Base-by-base conservation (phyloP, 2,113 vertebrate species). In the Larimichthys polyactis region DNA sequence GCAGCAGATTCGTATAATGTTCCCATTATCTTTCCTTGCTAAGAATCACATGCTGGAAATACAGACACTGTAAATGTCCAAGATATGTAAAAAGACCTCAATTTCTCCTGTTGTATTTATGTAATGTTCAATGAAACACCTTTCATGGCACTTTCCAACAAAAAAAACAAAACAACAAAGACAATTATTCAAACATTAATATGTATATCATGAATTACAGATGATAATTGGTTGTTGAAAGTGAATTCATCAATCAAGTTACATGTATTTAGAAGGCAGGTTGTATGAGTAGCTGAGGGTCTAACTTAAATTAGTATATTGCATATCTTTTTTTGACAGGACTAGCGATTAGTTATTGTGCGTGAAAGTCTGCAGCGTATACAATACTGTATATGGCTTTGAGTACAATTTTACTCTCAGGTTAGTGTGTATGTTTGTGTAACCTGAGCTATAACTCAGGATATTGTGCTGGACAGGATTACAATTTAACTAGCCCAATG, bases 361-460 rank as follows among this genome's bases (percentile, higher is more conserved):
- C 20, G 69, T 86, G 89, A 78, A 85, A 86, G 89, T 87, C 83
- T 92, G 78, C 80, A 85, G 73, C 71, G 19, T 92, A 91, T 87
- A 87, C 84, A 84, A 22, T 81, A 84, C 63, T 88, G 87, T 91
- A 85, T 86, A 91, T 91, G 84, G 84, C 89, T 71, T 86, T 86
- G 90, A 88, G 85, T 89, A 91, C 71, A 81, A 70, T 88, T 89
- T 90, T 94, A 85, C 88, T 90, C 91, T 94, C 94, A 95, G 94
- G 94, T 92, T 93, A 89, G 87, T 92, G 78, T 92, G 87, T 91
- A 64, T 89, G 88, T 92, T 88, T 87, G 55, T 90, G 81, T 87
- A 70, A 79, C 92, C 92, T 93, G 94, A 92, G 94, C 67, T 24
- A 49, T 60, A 81, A 82, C 91, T 93, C 92, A 94, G 92, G 91